A percentile compares a stretch with the other conserved stretches of the same genome.
Evolutionary conservation across 2,888 invertebrate species (phyloP).

Genomic region (Cantharis flavilabris): DNA sequence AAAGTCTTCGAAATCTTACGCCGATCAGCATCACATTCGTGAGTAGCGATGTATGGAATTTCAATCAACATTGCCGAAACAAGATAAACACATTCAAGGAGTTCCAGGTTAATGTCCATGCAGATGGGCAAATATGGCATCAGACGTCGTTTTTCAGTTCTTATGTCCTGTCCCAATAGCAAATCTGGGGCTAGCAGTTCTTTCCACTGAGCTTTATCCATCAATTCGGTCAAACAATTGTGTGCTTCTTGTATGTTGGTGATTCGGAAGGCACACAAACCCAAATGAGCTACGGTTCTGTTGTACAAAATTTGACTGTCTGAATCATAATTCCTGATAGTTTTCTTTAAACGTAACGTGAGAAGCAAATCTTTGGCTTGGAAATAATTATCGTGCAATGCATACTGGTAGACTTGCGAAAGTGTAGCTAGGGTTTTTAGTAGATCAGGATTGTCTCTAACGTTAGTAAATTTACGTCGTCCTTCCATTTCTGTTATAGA

Average conservation of each 20-base stretch:
- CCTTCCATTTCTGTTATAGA: conserved; percentile 79
- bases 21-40: conserved; percentile 95
- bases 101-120: conserved; percentile 98
- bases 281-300: conserved; percentile 97
- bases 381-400: conserved; percentile 97
- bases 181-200: conserved; percentile 93
- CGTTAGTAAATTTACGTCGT: conserved; percentile 94
- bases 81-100: conserved; percentile 97
- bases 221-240: conserved; percentile 97
- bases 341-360: conserved; percentile 98
- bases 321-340: conserved; percentile 97
- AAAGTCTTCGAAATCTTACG: conserved; percentile 91
- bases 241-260: conserved; percentile 98
- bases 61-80: conserved; percentile 99
- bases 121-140: conserved; percentile 86
- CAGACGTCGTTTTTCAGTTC: conserved; percentile 61
- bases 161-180: conserved; percentile 51
- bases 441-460: conserved; percentile 90
- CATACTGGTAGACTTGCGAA: conserved; percentile 98
- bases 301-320: conserved; percentile 98
- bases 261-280: conserved; percentile 97
- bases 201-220: conserved; percentile 92
- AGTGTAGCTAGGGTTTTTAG: conserved; percentile 94
- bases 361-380: conserved; percentile 88
- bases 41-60: conserved; percentile 98